Evolutionary conservation across 2,888 invertebrate genomes (phyloP).

Genomic region (Netelia inedita): DNA sequence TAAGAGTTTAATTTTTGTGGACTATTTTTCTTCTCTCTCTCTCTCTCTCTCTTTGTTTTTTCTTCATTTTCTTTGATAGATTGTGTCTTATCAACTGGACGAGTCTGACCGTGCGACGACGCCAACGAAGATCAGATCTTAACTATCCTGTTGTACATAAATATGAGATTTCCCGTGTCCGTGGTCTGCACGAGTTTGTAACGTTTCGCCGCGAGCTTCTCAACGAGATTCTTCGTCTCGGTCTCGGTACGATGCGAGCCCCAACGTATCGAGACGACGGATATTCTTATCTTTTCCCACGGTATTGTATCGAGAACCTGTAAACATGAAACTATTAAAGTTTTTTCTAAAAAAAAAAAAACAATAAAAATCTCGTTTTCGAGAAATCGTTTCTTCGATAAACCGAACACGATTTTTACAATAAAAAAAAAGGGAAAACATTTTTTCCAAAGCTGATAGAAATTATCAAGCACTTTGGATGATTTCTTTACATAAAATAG

Average conservation of each 20-base stretch:
- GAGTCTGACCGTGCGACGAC: conserved; percentile 3
- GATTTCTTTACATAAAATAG: too few species aligned
- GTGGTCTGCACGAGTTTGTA: conserved; percentile 79
- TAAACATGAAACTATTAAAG: conserved; percentile 42
- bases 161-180: conserved; percentile 81
- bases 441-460: not conserved
- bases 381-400: too few species aligned
- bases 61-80: not conserved
- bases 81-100: conserved; percentile 17
- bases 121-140: conserved; percentile 76
- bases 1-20: conserved; percentile 18
- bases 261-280: conserved; percentile 82
- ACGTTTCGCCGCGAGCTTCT: conserved; percentile 78
- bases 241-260: conserved; percentile 79
- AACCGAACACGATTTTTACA: too few species aligned
- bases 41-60: too few species aligned
- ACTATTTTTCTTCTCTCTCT: not conserved
- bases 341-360: not conserved
- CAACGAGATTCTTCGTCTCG: conserved; percentile 80
- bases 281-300: conserved; percentile 82
- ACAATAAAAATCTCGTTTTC: too few species aligned
- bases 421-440: not conserved
- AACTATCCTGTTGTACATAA: conserved; percentile 79
- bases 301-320: conserved; percentile 84
- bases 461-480: too few species aligned